Conservation (phyloP, 2,888 invertebrate species). For the Ichneumoninae sp. region DNA sequence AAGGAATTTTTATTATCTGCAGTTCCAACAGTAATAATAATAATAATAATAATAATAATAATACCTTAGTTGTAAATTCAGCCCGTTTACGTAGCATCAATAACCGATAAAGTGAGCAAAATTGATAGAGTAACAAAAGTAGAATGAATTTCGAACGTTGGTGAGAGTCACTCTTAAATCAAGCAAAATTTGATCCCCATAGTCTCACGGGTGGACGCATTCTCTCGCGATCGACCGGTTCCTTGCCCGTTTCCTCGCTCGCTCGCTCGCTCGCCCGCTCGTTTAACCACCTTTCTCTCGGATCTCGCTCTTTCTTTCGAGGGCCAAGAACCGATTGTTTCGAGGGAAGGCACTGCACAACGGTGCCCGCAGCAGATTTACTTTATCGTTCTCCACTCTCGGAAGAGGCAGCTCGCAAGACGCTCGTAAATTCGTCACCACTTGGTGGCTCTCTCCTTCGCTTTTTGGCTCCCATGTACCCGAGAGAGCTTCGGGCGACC, state of each 20-base stretch:
- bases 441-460: conserved; percentile 64
- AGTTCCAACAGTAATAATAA: background rate
- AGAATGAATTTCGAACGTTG: conserved; percentile 23
- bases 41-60: background rate
- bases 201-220: conserved; percentile 66
- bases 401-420: conserved; percentile 75
- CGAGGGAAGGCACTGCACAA: conserved; percentile 2
- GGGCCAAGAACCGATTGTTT: conserved; percentile 48
- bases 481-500: conserved; percentile 73
- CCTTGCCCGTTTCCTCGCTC: conserved; percentile 72
- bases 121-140: conserved; percentile 23
- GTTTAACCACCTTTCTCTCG: background rate
- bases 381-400: conserved; percentile 68
- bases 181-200: conserved; percentile 72
- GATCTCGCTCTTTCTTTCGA: conserved; percentile 2
- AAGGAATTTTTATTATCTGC: background rate
- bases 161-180: conserved; percentile 73
- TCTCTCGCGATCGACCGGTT: conserved; percentile 68
- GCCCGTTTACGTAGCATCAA: background rate
- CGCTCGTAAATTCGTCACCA: conserved; percentile 81
- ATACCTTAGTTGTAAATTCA: background rate
- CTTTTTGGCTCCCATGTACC: conserved; percentile 69
- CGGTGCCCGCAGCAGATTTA: conserved; percentile 40
- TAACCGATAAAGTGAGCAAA: conserved; percentile 8
- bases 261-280: conserved; percentile 52